Evolutionary conservation across 2,888 invertebrate genomes (phyloP).

Genomic region (Drosophila gaucha): DNA sequence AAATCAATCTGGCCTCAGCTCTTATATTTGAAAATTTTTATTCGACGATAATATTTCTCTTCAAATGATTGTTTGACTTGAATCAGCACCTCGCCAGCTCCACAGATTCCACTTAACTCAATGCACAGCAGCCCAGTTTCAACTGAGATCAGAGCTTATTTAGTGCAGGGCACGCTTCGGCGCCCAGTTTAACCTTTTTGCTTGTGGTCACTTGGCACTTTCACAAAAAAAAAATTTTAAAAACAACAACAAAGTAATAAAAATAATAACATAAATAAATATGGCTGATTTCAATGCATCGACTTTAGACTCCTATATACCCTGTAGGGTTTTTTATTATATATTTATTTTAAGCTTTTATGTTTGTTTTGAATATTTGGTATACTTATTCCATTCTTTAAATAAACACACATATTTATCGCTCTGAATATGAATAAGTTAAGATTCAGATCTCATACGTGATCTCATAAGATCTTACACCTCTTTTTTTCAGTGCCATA

Average conservation of each 20-base stretch:
- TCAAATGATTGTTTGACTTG: conserved; percentile 24
- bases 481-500: too few relatives aligned
- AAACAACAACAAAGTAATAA: conserved; percentile 29
- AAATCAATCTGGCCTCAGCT: conserved; percentile 6
- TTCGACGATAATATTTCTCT: conserved; percentile 11
- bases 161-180: conserved; percentile 61
- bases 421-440: too few relatives aligned
- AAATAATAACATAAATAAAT: conserved; percentile 33
- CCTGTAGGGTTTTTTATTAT: conserved; percentile 3
- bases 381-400: too few relatives aligned
- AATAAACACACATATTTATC: too few relatives aligned
- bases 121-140: conserved; percentile 27
- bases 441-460: too few relatives aligned
- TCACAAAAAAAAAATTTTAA: conserved; percentile 70
- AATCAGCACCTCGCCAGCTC: conserved; percentile 23
- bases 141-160: conserved; percentile 14
- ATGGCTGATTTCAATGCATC: background rate
- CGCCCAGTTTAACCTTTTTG: conserved; percentile 74
- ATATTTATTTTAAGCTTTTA: too few relatives aligned
- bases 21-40: conserved; percentile 12
- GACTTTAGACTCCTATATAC: conserved; percentile 16
- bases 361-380: background rate
- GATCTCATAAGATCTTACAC: too few relatives aligned
- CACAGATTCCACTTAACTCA: conserved; percentile 22
- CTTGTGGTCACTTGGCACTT: conserved; percentile 72